Base-by-base conservation (phyloP, 2,113 vertebrate species). In the Leucopsar rothschildi region DNA sequence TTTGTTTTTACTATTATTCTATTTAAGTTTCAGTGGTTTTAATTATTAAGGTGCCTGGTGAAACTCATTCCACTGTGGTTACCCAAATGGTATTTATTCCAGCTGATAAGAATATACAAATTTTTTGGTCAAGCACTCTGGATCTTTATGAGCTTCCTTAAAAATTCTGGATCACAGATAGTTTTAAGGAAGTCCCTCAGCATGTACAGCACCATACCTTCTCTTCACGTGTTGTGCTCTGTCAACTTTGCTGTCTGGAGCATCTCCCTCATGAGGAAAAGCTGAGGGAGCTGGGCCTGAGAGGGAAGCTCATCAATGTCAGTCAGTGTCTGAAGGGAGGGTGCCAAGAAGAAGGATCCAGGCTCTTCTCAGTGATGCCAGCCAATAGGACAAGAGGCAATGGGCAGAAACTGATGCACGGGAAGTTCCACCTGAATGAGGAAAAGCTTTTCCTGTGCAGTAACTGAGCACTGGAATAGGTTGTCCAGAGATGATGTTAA, bases 141-240 rank as follows among this genome's bases (percentile, higher is more conserved):
- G 37, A 88, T 61, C 35, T 65, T 83, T 40, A 86, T 40, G 76
- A 40, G n/a, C 23, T 79, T 39, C n/a, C 92, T 49, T 29, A 37
- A 56, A 77, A 73, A 68, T 68, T 80, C 35, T 66, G 23, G 31
- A 20, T 39, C 73, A 50, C 13, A 25, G 47, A 37, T 11, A 6
- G n/a, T 40, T 70, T 50, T 70, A 27, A 44, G 52, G 39, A 82
- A 78, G 5, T n/a, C 45, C 15, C 71, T 15, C 3, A 82, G 33
- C 44, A 37, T 0, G 8, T 28, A 68, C 11, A 71, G 73, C 50
- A 28, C 50, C 3, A 6, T 52, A 52, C 50, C 50, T 91, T 70
- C 70, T 82, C 44, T 44, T 56, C 44, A 56, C 0, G 0, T 9
- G 27, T 4, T 52, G 42, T 2, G 3, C 42, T 29, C 29, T 15